Conservation (phyloP, 2,113 vertebrate genomes). For the Sorex araneus region DNA sequence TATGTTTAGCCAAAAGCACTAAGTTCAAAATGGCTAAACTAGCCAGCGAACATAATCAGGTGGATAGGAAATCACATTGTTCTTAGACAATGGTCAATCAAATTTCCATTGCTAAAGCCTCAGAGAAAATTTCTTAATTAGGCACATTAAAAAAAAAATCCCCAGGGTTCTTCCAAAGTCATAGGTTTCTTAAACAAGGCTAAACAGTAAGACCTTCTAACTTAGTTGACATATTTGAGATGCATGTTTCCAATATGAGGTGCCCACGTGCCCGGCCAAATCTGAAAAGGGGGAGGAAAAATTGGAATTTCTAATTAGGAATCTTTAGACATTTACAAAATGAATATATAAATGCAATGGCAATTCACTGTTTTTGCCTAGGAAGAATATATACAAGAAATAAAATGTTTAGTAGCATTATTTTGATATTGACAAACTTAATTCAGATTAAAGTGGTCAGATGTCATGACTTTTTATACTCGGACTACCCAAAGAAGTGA, state of each 20-base stretch:
- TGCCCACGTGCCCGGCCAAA: conserved; percentile 99
- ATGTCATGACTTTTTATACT: conserved; percentile 66
- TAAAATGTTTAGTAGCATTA: conserved; percentile 78
- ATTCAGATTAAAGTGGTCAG: conserved; percentile 66
- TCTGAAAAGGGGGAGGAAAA: conserved; percentile 92
- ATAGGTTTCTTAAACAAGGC: conserved; percentile 89
- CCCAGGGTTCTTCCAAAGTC: conserved; percentile 90
- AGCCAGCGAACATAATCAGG: conserved; percentile 95
- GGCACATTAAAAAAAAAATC: conserved; percentile 95
- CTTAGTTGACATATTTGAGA: conserved; percentile 99
- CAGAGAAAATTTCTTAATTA: conserved; percentile 93
- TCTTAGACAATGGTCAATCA: conserved; percentile 92
- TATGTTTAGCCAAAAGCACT: conserved; percentile 95
- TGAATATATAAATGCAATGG: conserved; percentile 85
- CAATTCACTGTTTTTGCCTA: conserved; percentile 84
- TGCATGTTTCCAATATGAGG: conserved; percentile 99
- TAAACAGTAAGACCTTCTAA: conserved; percentile 90
- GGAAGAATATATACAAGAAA: conserved; percentile 73
- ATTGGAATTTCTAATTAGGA: conserved; percentile 88
- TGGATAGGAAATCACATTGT: conserved; percentile 94
- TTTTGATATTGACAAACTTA: conserved; percentile 75
- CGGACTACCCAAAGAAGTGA: conserved; percentile 58
- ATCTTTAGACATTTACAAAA: conserved; percentile 83
- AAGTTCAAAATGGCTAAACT: conserved; percentile 96
- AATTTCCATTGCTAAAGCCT: conserved; percentile 91